phyloP scores from a whole-genome alignment of 2,113 vertebrate species.

The Clarias macrocephalus region DNA sequence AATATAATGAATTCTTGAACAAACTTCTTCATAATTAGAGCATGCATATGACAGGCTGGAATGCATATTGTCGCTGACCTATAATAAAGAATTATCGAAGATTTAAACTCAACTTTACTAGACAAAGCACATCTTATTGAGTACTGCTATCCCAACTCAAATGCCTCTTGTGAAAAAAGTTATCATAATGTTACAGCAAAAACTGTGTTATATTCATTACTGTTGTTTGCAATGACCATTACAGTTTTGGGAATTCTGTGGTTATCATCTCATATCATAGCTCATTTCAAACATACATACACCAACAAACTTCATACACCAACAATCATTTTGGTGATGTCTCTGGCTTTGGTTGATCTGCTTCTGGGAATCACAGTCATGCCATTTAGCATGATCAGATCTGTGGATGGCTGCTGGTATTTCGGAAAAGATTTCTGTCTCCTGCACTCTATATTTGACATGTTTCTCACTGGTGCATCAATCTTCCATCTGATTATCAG shows the following conservation, averaged over 20 bases:
- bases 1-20: too few species aligned
- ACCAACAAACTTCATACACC: slow-evolving; percentile 66
- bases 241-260: slow-evolving; percentile 59
- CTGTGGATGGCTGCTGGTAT: slow-evolving; percentile 63
- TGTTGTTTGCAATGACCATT: slow-evolving; percentile 51
- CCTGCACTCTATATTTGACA: slow-evolving; percentile 58
- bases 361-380: slow-evolving; percentile 59
- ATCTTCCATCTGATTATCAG: slow-evolving; percentile 62
- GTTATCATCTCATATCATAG: slow-evolving; percentile 64
- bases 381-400: slow-evolving; percentile 59
- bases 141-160: slow-evolving; percentile 63
- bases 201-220: slow-evolving; percentile 51
- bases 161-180: slow-evolving; percentile 66
- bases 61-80: background rate
- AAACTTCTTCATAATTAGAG: background rate
- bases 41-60: background rate
- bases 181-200: slow-evolving; percentile 49
- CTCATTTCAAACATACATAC: slow-evolving; percentile 66
- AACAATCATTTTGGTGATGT: slow-evolving; percentile 64
- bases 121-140: background rate
- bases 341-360: slow-evolving; percentile 63
- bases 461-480: slow-evolving; percentile 59
- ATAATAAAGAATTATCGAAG: background rate
- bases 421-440: slow-evolving; percentile 60
- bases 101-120: background rate